Conservation (phyloP, 2,888 invertebrate species). For the Venustoraphidia nigricollis region DNA sequence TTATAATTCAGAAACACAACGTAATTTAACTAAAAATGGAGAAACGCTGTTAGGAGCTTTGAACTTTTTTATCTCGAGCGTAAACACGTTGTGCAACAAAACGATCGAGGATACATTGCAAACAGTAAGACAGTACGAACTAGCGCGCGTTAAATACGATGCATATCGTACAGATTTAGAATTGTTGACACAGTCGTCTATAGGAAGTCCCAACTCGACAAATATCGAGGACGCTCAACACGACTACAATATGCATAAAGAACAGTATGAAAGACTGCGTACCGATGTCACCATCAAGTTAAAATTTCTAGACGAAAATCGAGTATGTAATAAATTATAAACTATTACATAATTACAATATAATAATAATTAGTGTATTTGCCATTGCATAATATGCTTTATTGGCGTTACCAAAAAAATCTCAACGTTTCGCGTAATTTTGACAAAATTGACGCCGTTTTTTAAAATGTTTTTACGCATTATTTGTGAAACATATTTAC, state of each 20-base stretch:
- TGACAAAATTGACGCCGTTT: too few species aligned
- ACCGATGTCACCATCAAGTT: constrained; percentile 91
- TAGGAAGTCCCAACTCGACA: constrained; percentile 34
- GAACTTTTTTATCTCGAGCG: constrained; percentile 91
- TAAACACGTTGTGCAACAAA: constrained; percentile 91
- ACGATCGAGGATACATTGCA: constrained; percentile 90
- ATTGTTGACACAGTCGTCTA: constrained; percentile 50
- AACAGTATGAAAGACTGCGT: constrained; percentile 81
- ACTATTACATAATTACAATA: too few species aligned
- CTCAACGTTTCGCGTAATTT: too few species aligned
- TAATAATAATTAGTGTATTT: too few species aligned
- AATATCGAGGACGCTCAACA: constrained; percentile 66
- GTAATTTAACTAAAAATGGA: constrained; percentile 83
- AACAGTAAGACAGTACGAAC: constrained; percentile 63
- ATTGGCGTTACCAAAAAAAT: too few species aligned
- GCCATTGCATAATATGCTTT: too few species aligned
- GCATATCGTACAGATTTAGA: constrained; percentile 93
- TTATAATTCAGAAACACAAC: constrained; percentile 92
- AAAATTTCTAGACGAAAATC: constrained; percentile 92
- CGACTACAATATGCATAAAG: constrained; percentile 71
- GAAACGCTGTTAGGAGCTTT: constrained; percentile 83
- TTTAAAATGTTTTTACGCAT: too few species aligned
- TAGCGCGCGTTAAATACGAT: constrained; percentile 84
- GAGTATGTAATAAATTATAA: constrained; percentile 39
- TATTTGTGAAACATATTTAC: too few species aligned